A percentile compares a stretch with the other conserved stretches of the same genome.
Evolutionary conservation across 92 coral and sea anemone genomes (phyloP).

Genomic region (Ricordea florida): DNA sequence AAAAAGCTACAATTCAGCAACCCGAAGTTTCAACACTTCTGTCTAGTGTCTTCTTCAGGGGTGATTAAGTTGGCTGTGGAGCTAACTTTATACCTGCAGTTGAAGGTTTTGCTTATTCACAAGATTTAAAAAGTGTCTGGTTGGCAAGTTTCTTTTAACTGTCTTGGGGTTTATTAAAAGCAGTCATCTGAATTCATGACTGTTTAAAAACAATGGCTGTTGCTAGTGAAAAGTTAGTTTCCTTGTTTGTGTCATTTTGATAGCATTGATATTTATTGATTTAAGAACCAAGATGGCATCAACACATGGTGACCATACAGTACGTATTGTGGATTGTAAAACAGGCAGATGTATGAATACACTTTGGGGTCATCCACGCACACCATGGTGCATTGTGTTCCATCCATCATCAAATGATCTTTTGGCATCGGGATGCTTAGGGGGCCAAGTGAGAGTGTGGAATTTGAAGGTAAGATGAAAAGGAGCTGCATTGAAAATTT

Average conservation of each 20-base stretch:
- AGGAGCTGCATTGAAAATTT: not conserved
- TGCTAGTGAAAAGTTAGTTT: not conserved
- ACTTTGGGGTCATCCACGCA: constrained; percentile 88
- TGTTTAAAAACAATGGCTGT: too few relatives aligned
- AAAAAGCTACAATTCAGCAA: too few relatives aligned
- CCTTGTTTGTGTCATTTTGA: not conserved
- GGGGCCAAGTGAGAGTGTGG: constrained; percentile 94
- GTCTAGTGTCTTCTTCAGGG: too few relatives aligned
- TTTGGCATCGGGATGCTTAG: constrained; percentile 95
- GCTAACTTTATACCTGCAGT: too few relatives aligned
- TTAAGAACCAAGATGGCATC: constrained; percentile 85
- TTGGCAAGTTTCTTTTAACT: too few relatives aligned
- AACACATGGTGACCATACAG: constrained; percentile 94
- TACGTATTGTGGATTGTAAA: constrained; percentile 70
- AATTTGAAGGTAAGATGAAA: constrained; percentile 60
- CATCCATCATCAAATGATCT: constrained; percentile 84
- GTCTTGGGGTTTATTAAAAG: too few relatives aligned
- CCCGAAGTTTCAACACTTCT: too few relatives aligned
- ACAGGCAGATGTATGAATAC: constrained; percentile 73
- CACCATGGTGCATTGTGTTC: constrained; percentile 89
- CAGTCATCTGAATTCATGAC: too few relatives aligned
- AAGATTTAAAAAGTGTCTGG: too few relatives aligned
- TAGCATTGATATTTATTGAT: not conserved
- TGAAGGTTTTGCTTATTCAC: too few relatives aligned
- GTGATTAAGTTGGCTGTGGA: too few relatives aligned